Base-by-base conservation (phyloP, 2,113 vertebrate species). In the Excalfactoria chinensis region DNA sequence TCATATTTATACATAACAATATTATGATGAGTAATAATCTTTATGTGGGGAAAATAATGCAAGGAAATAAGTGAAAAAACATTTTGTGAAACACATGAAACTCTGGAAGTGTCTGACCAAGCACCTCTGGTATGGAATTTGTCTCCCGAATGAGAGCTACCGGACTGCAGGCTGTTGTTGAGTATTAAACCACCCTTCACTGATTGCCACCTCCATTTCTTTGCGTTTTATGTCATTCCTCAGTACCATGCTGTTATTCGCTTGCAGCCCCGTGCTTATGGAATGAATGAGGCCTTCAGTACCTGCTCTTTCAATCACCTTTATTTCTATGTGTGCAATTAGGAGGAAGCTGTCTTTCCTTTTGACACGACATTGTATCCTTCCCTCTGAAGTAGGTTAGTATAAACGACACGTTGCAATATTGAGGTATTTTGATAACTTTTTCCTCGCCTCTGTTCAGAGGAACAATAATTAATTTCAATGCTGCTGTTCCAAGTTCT, bases 401-500 rank as follows among this genome's bases (percentile, higher is more conserved):
- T 94, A 76, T 96, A 91, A 96, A 89, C 64, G 97, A 95, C 92
- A 94, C 70, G 94, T 97, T 97, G 98, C 98, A 98, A 97, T 97
- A 63, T 98, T 98, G 93, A 96, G 96, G 96, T 82, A 40, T 97
- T 97, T 70, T 90, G 84, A 79, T 95, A 95, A 97, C 95, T 97
- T 96, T 92, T 97, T 98, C 97, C 97, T 98, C 97, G 81, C 95
- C 86, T 96, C 97, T 97, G 98, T 97, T 92, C 95, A 93, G 84
- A 78, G 86, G 94, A 91, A 62, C 1, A 94, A 91, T 97, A 94
- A 91, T 97, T 91, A 7, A 94, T 97, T 97, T 94, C 53, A 48
- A 72, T 96, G 97, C 97, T 98, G 98, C 97, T 98, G 96, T 97
- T 98, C 94, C 97, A 97, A 97, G 97, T 96, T 93, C 95, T 95